phyloP scores from a whole-genome alignment of 2,797 vertebrate genomes.

The Euthynnus affinis region DNA sequence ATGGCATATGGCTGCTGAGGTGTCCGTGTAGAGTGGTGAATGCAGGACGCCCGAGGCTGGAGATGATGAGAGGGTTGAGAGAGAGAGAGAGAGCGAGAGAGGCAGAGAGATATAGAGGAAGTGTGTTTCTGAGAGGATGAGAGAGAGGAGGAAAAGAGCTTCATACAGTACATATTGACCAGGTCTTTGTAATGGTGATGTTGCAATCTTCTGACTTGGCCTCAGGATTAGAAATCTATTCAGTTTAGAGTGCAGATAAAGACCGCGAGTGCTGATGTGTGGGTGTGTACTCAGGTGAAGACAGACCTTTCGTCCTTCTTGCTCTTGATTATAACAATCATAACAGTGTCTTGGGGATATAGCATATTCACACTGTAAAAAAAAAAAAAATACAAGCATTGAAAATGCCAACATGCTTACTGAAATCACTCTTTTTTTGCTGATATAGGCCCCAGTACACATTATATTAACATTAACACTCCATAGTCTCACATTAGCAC shows the following conservation, averaged over 20 bases:
- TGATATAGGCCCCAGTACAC: no score
- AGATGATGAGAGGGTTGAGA: slow-evolving; percentile 32
- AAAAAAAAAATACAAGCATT: background rate
- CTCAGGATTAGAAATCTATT: slow-evolving; percentile 54
- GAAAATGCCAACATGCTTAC: background rate
- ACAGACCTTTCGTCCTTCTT: background rate
- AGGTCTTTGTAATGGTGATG: slow-evolving; percentile 59
- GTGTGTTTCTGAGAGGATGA: background rate
- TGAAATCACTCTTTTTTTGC: background rate
- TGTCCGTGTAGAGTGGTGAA: slow-evolving; percentile 63
- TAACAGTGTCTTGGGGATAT: background rate
- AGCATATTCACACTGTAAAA: background rate
- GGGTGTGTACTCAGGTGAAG: slow-evolving; percentile 12
- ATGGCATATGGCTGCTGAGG: slow-evolving; percentile 69
- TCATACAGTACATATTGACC: slow-evolving; percentile 60
- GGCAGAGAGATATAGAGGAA: background rate
- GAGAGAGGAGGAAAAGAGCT: slow-evolving; percentile 8
- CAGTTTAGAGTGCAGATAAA: slow-evolving; percentile 33
- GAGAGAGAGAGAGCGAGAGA: background rate
- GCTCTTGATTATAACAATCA: background rate
- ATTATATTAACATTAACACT: no score
- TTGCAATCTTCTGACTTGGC: slow-evolving; percentile 54
- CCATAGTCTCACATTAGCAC: no score
- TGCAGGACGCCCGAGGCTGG: slow-evolving; percentile 51
- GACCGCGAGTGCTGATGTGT: slow-evolving; percentile 9